Evolutionary conservation across 1,140 invertebrate genomes (phyloP).

Genomic region (Lepidurus apus): DNA sequence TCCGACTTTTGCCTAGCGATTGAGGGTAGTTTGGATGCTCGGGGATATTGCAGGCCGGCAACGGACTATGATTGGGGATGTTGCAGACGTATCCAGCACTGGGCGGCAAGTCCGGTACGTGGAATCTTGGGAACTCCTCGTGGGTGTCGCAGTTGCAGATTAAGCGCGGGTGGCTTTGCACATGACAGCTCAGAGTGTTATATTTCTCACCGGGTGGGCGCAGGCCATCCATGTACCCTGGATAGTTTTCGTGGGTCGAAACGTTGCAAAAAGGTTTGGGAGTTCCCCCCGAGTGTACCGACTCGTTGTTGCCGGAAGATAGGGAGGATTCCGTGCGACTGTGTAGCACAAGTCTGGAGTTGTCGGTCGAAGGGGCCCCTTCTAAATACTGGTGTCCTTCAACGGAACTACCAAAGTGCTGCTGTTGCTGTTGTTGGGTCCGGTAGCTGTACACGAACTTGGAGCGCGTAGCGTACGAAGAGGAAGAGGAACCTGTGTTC

Average conservation of each 20-base stretch:
- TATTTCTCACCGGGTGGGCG: neutral
- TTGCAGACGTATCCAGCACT: constrained; percentile 32
- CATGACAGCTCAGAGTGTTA: constrained; percentile 15
- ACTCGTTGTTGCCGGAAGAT: neutral
- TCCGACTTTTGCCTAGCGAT: constrained; percentile 25
- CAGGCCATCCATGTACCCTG: constrained; percentile 11
- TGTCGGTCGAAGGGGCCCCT: neutral
- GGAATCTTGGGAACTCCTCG: constrained; percentile 28
- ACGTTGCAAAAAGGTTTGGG: constrained; percentile 31
- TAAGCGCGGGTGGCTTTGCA: constrained; percentile 23
- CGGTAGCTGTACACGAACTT: constrained; percentile 1
- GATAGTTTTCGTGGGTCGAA: constrained; percentile 30
- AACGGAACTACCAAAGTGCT: neutral
- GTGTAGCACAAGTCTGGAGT: neutral
- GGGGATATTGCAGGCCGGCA: constrained; percentile 32
- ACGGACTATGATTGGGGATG: constrained; percentile 24
- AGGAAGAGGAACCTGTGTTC: neutral
- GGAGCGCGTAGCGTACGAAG: neutral
- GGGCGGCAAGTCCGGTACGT: constrained; percentile 5
- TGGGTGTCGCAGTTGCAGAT: constrained; percentile 31
- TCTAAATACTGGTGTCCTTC: neutral
- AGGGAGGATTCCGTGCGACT: neutral
- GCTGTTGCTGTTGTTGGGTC: neutral
- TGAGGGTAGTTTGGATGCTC: constrained; percentile 33
- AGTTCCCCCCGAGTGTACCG: neutral